A percentile compares a stretch with the other conserved stretches of the same genome.
These are phyloP conservation scores for Rhagophthalmus giganteus DNA, from an alignment of 2,888 invertebrate genomes.

Conservation along the genomic window DNA sequence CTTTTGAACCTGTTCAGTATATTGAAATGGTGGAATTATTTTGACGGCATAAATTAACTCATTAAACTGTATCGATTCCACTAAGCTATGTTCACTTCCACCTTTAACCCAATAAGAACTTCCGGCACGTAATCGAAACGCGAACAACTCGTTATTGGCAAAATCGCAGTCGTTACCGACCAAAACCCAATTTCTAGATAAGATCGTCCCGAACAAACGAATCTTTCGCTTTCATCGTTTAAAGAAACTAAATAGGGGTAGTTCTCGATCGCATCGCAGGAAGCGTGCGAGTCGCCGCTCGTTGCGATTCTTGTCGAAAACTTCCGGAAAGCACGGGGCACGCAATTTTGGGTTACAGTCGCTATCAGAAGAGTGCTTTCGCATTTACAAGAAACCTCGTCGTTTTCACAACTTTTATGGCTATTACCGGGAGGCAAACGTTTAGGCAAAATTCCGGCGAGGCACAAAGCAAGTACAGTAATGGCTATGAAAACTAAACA, in stretches of 20 bases:
- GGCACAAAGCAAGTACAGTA: no score
- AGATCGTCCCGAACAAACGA: neutral
- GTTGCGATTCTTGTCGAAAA: no score
- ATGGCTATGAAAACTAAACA: no score
- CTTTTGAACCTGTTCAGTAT: neutral
- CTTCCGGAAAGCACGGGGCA: no score
- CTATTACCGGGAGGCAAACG: no score
- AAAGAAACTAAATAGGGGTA: neutral
- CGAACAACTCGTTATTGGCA: neutral
- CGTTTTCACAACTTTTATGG: no score
- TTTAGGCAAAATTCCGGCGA: no score
- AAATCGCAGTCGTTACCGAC: neutral
- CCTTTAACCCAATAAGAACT: constrained; percentile 7
- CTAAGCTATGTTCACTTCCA: neutral
- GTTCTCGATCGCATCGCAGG: no score
- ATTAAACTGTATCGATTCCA: neutral
- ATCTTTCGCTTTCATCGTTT: neutral
- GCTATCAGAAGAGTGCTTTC: neutral
- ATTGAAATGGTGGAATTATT: neutral
- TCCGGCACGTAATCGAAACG: neutral
- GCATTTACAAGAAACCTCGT: neutral
- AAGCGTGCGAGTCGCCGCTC: no score
- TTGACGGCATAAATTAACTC: neutral
- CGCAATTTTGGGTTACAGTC: neutral
- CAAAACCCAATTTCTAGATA: neutral